phyloP scores from a whole-genome alignment of 1,140 invertebrate species.

The Reticulitermes speratus region DNA sequence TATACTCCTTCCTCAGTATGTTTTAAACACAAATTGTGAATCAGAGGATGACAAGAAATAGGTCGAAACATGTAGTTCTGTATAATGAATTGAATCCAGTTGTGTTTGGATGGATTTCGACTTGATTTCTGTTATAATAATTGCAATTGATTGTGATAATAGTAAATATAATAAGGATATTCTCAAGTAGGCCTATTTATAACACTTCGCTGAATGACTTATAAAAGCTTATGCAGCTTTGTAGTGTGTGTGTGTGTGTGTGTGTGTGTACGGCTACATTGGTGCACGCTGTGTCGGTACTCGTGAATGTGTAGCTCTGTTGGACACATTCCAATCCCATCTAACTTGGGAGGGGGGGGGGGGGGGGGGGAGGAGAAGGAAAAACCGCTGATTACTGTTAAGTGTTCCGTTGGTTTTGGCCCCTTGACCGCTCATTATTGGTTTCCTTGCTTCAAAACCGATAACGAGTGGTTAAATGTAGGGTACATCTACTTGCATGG shows the following conservation, averaged over 20 bases:
- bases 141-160: too few species aligned
- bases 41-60: too few species aligned
- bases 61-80: too few species aligned
- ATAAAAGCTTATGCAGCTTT: neutral
- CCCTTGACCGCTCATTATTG: neutral
- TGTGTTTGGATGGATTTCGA: too few species aligned
- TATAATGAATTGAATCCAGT: too few species aligned
- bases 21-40: too few species aligned
- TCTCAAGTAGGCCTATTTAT: too few species aligned
- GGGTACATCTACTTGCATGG: neutral
- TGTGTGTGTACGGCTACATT: neutral
- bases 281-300: neutral
- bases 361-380: neutral
- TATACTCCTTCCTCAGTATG: too few species aligned
- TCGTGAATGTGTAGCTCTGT: neutral
- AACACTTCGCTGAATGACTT: neutral
- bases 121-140: too few species aligned
- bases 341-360: too few species aligned
- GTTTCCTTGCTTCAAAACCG: neutral
- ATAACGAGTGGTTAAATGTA: neutral
- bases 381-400: neutral
- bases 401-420: conserved; percentile 6
- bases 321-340: neutral
- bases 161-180: too few species aligned
- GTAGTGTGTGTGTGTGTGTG: neutral